Base-by-base conservation (phyloP, 1,140 invertebrate genomes). In the Eueides isabella region DNA sequence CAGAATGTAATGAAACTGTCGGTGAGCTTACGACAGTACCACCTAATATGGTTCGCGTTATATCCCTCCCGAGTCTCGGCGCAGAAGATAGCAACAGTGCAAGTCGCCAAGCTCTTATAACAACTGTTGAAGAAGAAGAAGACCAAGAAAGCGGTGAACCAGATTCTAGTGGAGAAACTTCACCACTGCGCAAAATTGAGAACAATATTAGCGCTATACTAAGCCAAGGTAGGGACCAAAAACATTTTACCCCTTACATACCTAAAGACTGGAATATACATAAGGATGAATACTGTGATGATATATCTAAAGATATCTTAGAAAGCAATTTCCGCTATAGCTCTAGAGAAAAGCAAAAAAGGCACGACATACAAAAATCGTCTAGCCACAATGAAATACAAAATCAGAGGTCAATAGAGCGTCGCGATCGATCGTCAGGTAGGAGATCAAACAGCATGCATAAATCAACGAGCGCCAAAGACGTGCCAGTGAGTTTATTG, bases 391-490 rank as follows among this genome's bases (percentile, higher is more conserved):
- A 94, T 85, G 94, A 94, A 81, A 94, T 95, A 74, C 94, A 93
- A 55, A 94, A 88, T 76, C 92, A 94, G 76, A 85, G 92, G 33
- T 93, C 94, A 30, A 94, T 94, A 71, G 94, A 95, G 62, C 93
- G 94, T 41, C 90, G 94, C 9, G 94, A 94, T 61, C 88, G 94
- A 68, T 90, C 94, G 9, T 87, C 92, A 30, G 89, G 92, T 1
- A 87, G 93, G 67, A 88, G 94, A 62, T 89, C 92, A 5, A 94
- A 93, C 73, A 95, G 95, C 73, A 95, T 96, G 78, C 95, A 96
- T 79, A 96, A 96, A 82, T 96, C 95, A 2, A 95, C 95, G 73
- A 95, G 95, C 83, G 95, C 95, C 38, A 96, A 96, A 85, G 95
- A 96, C 82, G 95, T 95, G 93, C 88, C 95, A 61, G 88, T 95